Evolutionary conservation across 1,140 invertebrate species (phyloP), one percentile per base, ranked within the genome.

Genomic region (Conus betulinus): DNA sequence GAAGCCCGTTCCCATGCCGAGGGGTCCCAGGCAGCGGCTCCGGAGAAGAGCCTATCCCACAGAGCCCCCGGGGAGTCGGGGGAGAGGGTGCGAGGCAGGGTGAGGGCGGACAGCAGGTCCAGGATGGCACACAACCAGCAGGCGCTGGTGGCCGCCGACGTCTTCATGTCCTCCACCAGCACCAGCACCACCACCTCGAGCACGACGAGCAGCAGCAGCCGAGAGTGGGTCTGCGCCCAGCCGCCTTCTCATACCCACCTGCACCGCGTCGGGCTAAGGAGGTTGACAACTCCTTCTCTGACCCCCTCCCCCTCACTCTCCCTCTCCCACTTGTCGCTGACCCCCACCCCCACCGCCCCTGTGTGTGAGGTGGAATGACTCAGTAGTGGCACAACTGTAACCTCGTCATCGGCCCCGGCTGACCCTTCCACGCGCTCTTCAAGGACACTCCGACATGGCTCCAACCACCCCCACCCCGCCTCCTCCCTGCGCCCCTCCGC

Each of bases 91-190:
- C 6, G 84, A 52, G 84, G 84, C 84, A 85, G 55, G 55, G 84
- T 53, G 53, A 85, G 25, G 55, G 84, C 84, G 55, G 84, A 85
- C 57, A 85, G 39, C 7, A 85, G 27, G 27, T 85, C 84, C 84
- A 85, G 60, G 23, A 85, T 17, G 55, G 84, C 84, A 20, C 84
- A 85, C 55, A 85, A 39, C 84, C 84, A 85, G 57, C 84, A 85
- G 55, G 84, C 84, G 84, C 84, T 67, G 57, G 20, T 67, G 57
- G 84, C n/a, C 55, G 23, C 60, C 10, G n/a, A 55, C n/a, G 84
- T 85, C 84, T 51, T 79, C 78, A 79, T 79, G 25, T 79, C 78
- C 67, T 71, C 23, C 67, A 23, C 17, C 67, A 71, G 67, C 67
- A 71, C 67, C 67, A 23, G 11, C 67, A 23, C 23, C 23, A 63